Evolutionary conservation across 2,797 vertebrate species (phyloP).

Genomic region (Neopelma chrysocephalum): DNA sequence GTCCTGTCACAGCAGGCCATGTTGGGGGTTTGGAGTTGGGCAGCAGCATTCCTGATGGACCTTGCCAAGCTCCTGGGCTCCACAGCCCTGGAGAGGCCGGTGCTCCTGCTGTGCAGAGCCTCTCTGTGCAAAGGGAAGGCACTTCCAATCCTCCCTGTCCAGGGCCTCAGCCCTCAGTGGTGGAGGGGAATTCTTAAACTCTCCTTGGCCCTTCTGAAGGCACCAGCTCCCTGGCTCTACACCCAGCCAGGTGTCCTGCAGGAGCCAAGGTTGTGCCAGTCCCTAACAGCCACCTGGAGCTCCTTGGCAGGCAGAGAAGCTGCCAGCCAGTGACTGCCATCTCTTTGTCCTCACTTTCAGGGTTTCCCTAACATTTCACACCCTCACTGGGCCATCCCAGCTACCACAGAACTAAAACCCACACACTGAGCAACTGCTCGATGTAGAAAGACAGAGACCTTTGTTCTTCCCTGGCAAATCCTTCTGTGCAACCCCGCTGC

Average conservation of each 20-base stretch:
- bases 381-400: fast-evolving
- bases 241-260: not conserved
- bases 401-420: not conserved
- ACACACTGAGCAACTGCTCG: not conserved
- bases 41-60: not conserved
- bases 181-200: not conserved
- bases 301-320: fast-evolving
- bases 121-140: fast-evolving
- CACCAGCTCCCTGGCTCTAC: fast-evolving
- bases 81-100: not conserved
- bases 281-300: not conserved
- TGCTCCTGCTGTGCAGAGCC: not conserved
- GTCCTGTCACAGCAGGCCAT: not conserved
- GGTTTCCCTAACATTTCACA: not conserved
- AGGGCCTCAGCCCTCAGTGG: not conserved
- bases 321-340: not conserved
- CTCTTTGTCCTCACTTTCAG: not conserved
- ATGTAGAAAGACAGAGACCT: not conserved
- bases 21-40: fast-evolving
- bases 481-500: not conserved
- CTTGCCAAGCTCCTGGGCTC: not conserved
- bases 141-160: fast-evolving
- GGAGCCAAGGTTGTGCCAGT: not conserved
- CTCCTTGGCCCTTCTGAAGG: not conserved
- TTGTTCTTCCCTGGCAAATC: not conserved